Evolutionary conservation across 2,797 vertebrate species (phyloP).

Genomic region (Typhlichthys eigenmanni): DNA sequence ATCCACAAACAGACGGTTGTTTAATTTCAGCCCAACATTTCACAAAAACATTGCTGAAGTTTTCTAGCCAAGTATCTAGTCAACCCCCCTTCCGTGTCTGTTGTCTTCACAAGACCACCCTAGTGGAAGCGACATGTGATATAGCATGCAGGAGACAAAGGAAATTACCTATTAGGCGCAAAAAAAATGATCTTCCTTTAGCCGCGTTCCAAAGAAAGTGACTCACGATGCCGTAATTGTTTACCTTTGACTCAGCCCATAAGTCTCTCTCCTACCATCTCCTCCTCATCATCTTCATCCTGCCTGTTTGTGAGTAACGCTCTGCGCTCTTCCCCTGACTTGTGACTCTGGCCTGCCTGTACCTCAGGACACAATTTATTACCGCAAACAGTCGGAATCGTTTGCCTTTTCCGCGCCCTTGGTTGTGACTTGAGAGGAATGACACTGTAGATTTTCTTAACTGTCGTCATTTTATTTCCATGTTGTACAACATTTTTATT

Average conservation of each 20-base stretch:
- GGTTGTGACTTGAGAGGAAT: too few relatives aligned
- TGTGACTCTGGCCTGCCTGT: conserved; percentile 26
- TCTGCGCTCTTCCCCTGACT: conserved; percentile 29
- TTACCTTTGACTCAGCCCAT: conserved; percentile 80
- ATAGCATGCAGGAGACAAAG: conserved; percentile 73
- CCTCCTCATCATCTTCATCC: conserved; percentile 19
- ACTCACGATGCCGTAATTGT: conserved; percentile 82
- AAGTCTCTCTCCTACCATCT: conserved; percentile 56
- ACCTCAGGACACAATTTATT: conserved; percentile 12
- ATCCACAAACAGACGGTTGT: conserved; percentile 60
- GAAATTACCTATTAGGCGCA: conserved; percentile 79
- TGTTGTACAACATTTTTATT: neutral
- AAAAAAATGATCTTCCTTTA: conserved; percentile 74
- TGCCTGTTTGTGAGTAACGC: conserved; percentile 62
- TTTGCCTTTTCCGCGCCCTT: too few relatives aligned
- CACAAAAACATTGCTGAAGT: conserved; percentile 52
- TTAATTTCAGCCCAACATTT: conserved; percentile 68
- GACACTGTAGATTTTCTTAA: too few relatives aligned
- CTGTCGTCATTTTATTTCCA: too few relatives aligned
- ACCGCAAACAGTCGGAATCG: neutral
- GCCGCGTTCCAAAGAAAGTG: conserved; percentile 74
- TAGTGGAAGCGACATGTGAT: conserved; percentile 62
- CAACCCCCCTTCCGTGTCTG: conserved; percentile 3
- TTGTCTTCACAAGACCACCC: conserved; percentile 60
- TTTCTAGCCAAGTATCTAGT: conserved; percentile 58